Base-by-base conservation (phyloP, 2,113 vertebrate genomes). In the Toxotes jaculatrix region DNA sequence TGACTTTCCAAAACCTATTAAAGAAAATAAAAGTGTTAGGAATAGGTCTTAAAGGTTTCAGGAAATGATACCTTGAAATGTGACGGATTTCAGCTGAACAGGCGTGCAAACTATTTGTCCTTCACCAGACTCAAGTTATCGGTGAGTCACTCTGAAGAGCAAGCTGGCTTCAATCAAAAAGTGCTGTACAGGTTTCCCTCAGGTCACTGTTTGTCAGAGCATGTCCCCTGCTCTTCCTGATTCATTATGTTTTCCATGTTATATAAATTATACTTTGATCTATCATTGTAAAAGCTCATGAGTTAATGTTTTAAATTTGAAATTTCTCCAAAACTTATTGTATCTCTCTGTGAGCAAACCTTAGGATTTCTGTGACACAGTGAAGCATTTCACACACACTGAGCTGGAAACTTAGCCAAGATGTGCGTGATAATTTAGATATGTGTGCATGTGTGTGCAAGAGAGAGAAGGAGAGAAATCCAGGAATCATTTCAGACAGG, bases 401-500 rank as follows among this genome's bases (percentile, higher is more conserved):
- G 13, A 60, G 11, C 32, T 77, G 51, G 31, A 75, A 83, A 67
- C 3, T 34, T 40, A 71, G 66, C 56, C 63, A 40, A 67, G 42
- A 16, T 60, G 57, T 61, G 34, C 79, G 55, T 3, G 32, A 74
- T 51, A 62, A 23, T 38, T 51, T 60, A 23, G 59, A 23, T 10
- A 73, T 47, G 51, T 63, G 53, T 55, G 63, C 43, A 74, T 77
- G 68, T 69, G 42, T 67, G 53, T 42, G 42, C 5, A n/a, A 27
- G 27, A 16, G 49, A 56, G 17, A 34, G 51, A 17, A 47, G 5
- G 66, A 82, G 17, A 67, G 51, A 68, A 31, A 66, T 72, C 67
- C 70, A 80, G 88, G 68, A 87, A 84, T 80, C 13, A 49, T 85
- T 80, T 90, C 65, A 83, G 79, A 74, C 1, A 64, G 74, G 43